Conservation (phyloP, 2,888 invertebrate species). For the Dynastes tityus region DNA sequence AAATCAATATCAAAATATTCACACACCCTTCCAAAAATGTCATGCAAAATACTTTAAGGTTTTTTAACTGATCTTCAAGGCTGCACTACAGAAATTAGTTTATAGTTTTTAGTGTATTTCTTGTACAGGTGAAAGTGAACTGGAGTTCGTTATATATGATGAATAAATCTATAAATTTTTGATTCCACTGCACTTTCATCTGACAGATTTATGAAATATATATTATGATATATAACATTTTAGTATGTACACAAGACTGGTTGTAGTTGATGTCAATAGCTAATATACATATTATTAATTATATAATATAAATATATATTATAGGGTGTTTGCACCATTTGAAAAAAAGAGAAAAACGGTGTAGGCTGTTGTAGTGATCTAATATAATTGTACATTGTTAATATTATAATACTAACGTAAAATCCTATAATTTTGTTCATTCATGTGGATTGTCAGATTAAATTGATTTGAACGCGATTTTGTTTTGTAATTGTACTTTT, state of each 20-base stretch:
- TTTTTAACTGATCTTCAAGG: constrained; percentile 59
- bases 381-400: constrained; percentile 61
- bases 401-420: constrained; percentile 63
- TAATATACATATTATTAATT: constrained; percentile 60
- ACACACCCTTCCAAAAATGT: constrained; percentile 1
- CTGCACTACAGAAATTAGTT: constrained; percentile 66
- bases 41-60: constrained; percentile 35
- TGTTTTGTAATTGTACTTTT: constrained; percentile 48
- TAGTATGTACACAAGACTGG: constrained; percentile 70
- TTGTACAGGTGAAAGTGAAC: constrained; percentile 34
- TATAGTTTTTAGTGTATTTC: constrained; percentile 47
- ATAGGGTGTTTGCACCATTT: constrained; percentile 64
- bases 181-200: constrained; percentile 19
- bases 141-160: neutral
- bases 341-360: constrained; percentile 62
- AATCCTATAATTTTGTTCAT: constrained; percentile 62
- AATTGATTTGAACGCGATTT: constrained; percentile 33
- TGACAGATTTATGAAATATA: constrained; percentile 50
- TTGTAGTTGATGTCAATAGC: constrained; percentile 70
- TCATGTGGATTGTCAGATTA: constrained; percentile 63
- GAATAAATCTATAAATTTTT: neutral
- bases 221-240: constrained; percentile 53
- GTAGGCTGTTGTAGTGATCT: constrained; percentile 66
- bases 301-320: constrained; percentile 51
- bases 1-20: constrained; percentile 6